Evolutionary conservation across 1,140 invertebrate species (phyloP), one percentile per base, ranked within the genome.

Genomic region (Onthophagus taurus): DNA sequence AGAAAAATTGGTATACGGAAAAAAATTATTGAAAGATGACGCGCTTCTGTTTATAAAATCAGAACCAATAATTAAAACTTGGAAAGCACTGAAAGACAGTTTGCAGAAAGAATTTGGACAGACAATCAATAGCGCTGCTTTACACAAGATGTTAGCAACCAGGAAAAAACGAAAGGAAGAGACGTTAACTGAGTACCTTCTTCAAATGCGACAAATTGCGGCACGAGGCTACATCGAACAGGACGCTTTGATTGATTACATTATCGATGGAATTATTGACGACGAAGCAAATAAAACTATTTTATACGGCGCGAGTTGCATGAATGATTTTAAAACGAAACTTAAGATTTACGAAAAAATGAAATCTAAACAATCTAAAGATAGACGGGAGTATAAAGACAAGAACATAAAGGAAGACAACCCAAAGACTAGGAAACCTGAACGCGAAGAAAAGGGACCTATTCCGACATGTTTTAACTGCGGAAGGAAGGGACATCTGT

Each of bases 131-230:
- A 50, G 43, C 23, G 53, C 51, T 6, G n/a, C 53, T 21, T 11
- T 63, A 26, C 55, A 60, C 13, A 16, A 44, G 29, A 37, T 51
- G 35, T 19, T 60, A 2, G 2, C 3, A 0, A 35, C 30, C 36
- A 41, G 55, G 36, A 47, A 45, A 31, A 54, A 50, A 24, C 52
- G 49, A 9, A 37, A 17, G 13, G 46, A 58, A 6, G 55, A 62
- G 35, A 42, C 52, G 0, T 2, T 55, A 0, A 53, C 63, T 30
- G 55, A 64, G 46, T 63, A 64, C 47, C 52, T 54, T n/a, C 24
- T 59, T 0, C 12, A 41, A 0, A 62, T 64, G 51, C 52, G 51
- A 11, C 58, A 64, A 38, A 16, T 63, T 2, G 57, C 53, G 0
- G 44, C 31, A 2, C n/a, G 49, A 30, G 50, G 44, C 7, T 51